Base-by-base conservation (phyloP, 2,113 vertebrate genomes). In the Phainopepla nitens region DNA sequence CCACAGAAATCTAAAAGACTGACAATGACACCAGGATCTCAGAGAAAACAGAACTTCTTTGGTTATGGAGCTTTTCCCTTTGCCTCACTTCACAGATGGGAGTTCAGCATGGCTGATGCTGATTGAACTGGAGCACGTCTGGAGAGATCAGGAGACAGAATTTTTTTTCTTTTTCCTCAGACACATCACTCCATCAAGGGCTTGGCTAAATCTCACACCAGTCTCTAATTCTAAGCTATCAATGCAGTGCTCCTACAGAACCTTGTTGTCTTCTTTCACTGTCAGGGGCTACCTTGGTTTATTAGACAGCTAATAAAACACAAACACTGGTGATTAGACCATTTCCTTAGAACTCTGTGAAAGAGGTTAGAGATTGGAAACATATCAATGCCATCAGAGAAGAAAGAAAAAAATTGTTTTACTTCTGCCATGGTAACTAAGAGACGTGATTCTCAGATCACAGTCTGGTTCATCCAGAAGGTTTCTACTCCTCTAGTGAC, bases 391-490 rank as follows among this genome's bases (percentile, higher is more conserved):
- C 6, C n/a, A 89, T 35, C 65, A 84, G 56, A 65, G 11, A 56
- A 65, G 6, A 1, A 53, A 76, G n/a, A 42, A 22, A 10, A 4
- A 8, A 25, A 51, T 0, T 35, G 13, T 6, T 82, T 70, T 75
- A 58, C 21, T 87, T 92, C 75, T 85, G 39, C 21, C 22, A 45
- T 31, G 36, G n/a, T 53, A 87, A 70, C 49, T 79, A 36, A 57
- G 92, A 84, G 64, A 31, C 5, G 36, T 57, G 44, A 72, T 85
- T 84, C 33, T 92, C 54, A 88, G 45, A 80, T 92, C 69, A 79
- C 70, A 89, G 65, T 50, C 78, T 85, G 71, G 65, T 60, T 89
- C 88, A 90, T 61, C 57, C 78, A 96, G 89, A 95, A 84, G 56
- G 49, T 93, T 92, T 95, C 62, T 35, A 20, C 31, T 91, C 65